Evolutionary conservation across 2,113 vertebrate species (phyloP).

Genomic region (Octodon degus): DNA sequence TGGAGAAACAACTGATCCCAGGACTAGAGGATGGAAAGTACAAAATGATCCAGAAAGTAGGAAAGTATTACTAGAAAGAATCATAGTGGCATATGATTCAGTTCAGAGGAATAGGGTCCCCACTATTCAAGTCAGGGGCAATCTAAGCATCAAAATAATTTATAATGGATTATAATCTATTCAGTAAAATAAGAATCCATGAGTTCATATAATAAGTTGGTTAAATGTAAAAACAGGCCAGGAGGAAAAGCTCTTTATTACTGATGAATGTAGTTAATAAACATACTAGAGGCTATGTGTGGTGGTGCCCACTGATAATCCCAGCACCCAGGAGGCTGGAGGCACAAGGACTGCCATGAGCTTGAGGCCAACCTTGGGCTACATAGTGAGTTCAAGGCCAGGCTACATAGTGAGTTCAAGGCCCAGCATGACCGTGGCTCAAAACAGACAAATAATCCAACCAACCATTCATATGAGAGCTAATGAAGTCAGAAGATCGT

Average conservation of each 20-base stretch:
- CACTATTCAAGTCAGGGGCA: background rate
- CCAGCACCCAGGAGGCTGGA: background rate
- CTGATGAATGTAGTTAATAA: background rate
- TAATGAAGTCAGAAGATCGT: background rate
- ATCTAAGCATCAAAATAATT: slow-evolving; percentile 2
- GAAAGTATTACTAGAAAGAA: background rate
- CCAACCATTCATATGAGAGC: background rate
- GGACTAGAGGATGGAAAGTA: background rate
- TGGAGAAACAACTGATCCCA: background rate
- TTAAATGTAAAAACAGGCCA: background rate
- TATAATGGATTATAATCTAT: background rate
- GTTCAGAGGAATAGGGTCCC: background rate
- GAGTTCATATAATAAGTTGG: background rate
- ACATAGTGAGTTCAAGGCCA: background rate
- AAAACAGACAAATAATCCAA: background rate
- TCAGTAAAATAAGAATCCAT: background rate
- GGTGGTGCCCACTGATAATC: background rate
- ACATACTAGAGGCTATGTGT: background rate
- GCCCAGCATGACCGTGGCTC: background rate
- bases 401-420: background rate
- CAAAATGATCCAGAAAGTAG: background rate
- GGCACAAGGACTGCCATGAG: background rate
- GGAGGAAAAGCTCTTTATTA: background rate
- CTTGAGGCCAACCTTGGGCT: background rate
- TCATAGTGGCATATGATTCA: background rate